phyloP scores from a whole-genome alignment of 2,797 vertebrate species.

The Sandelia bainsii region DNA sequence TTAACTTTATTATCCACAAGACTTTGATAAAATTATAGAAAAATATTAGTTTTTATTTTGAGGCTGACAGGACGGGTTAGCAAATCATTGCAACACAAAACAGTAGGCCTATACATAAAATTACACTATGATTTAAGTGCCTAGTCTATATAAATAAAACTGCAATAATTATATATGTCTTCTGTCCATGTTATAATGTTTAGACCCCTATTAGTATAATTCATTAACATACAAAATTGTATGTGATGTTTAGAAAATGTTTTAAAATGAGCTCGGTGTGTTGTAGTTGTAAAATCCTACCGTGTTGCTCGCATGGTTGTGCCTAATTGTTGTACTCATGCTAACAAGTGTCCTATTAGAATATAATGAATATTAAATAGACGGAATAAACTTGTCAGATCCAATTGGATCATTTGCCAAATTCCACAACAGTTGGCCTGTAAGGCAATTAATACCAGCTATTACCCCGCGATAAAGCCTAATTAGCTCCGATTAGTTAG shows the following conservation, averaged over 20 bases:
- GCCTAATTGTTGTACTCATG: conserved; percentile 64
- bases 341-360: conserved; percentile 78
- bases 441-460: conserved; percentile 85
- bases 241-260: neutral
- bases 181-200: neutral
- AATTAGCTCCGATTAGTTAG: conserved; percentile 84
- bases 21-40: neutral
- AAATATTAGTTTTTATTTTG: neutral
- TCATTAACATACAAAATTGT: neutral
- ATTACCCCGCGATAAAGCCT: conserved; percentile 84
- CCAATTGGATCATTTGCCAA: conserved; percentile 74
- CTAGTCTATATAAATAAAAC: neutral
- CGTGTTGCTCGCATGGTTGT: conserved; percentile 47
- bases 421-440: conserved; percentile 84
- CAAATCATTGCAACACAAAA: neutral
- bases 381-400: conserved; percentile 78
- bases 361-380: conserved; percentile 79
- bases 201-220: neutral
- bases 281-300: neutral
- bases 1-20: conserved; percentile 10
- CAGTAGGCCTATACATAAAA: neutral
- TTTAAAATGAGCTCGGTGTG: neutral
- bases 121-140: neutral
- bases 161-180: neutral
- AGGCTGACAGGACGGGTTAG: neutral